Conservation (phyloP, 2,888 invertebrate genomes). For the Athalia cordata region DNA sequence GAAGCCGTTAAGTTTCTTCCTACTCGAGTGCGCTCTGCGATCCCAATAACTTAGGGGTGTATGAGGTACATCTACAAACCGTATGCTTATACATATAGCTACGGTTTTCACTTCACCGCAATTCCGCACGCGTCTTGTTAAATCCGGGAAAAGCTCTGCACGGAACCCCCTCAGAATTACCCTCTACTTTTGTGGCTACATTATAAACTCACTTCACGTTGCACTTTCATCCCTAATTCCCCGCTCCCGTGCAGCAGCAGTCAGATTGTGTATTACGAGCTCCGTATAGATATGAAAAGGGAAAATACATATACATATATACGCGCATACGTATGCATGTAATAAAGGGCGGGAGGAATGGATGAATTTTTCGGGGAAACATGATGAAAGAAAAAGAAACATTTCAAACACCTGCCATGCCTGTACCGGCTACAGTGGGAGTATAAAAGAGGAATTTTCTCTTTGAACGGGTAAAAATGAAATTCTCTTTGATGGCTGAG, state of each 20-base stretch:
- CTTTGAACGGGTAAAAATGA: constrained; percentile 7
- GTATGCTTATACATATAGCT: neutral
- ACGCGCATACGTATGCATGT: no score
- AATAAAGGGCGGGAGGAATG: neutral
- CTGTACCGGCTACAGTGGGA: neutral
- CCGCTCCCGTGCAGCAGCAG: no score
- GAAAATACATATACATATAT: no score
- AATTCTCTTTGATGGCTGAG: neutral
- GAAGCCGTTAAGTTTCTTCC: constrained; percentile 37
- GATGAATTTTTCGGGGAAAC: neutral
- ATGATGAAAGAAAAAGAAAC: neutral
- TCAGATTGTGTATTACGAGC: no score
- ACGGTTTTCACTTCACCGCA: constrained; percentile 20
- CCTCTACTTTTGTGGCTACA: neutral
- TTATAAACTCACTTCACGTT: constrained; percentile 22
- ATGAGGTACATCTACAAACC: neutral
- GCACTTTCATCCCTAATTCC: neutral
- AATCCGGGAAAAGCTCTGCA: constrained; percentile 3
- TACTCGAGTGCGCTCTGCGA: neutral
- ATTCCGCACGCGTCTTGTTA: neutral
- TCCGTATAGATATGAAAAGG: no score
- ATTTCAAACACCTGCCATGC: neutral
- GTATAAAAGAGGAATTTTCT: constrained; percentile 3
- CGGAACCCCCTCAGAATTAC: constrained; percentile 12
- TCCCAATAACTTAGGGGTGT: neutral